These are phyloP conservation scores for Catalaphyllia jardinei DNA, from an alignment of 64 coral and sea anemone species.

Conservation along the genomic window DNA sequence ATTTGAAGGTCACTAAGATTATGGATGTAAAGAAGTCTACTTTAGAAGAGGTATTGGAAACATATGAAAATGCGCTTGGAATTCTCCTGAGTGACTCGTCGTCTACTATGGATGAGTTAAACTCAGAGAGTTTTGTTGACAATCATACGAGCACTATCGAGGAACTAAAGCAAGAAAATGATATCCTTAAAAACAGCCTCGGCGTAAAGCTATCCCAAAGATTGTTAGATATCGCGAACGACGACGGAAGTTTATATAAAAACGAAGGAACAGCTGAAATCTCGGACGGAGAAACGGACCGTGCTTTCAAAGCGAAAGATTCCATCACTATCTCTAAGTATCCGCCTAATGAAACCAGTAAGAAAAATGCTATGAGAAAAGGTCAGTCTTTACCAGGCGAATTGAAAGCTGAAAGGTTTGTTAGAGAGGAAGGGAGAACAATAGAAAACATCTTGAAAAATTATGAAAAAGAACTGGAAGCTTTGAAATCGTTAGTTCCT, in stretches of 20 bases:
- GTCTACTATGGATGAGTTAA: background rate
- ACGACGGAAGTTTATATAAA: background rate
- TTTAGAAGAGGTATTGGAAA: conserved; percentile 43
- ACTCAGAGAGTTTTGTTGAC: background rate
- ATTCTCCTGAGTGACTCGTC: conserved; percentile 6
- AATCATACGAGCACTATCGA: background rate
- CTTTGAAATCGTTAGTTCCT: conserved; percentile 1
- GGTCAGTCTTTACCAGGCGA: background rate
- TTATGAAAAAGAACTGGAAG: conserved; percentile 1
- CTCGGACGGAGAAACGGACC: background rate
- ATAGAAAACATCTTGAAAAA: conserved; percentile 44
- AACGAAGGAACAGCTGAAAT: background rate
- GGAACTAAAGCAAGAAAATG: conserved; percentile 7
- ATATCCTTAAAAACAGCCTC: background rate
- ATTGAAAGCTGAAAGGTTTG: background rate
- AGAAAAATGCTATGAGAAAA: background rate
- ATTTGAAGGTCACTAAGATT: conserved; percentile 32
- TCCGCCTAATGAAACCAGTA: background rate
- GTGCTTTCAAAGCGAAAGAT: background rate
- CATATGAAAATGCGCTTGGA: conserved; percentile 52
- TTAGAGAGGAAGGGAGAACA: conserved; percentile 6
- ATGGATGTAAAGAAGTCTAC: conserved; percentile 44
- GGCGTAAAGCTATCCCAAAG: background rate
- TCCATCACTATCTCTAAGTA: background rate
- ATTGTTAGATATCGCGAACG: background rate